These are phyloP conservation scores for Riparia riparia DNA, from an alignment of 2,113 vertebrate species.

Conservation along the genomic window DNA sequence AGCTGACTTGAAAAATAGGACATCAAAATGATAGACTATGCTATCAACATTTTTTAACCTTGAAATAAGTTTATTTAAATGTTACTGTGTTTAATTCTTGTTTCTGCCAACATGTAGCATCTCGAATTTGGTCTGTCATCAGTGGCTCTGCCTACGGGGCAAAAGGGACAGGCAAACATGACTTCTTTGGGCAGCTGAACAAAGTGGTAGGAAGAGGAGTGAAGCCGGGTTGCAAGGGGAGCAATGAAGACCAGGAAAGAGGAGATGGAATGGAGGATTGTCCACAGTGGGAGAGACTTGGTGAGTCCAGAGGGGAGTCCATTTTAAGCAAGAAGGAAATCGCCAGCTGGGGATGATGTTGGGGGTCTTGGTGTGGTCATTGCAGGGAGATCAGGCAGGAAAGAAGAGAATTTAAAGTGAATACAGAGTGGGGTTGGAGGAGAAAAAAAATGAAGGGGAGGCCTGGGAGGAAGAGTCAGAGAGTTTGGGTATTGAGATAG, in stretches of 20 bases:
- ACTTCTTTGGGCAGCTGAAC: not conserved
- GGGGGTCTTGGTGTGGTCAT: not conserved
- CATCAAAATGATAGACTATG: not conserved
- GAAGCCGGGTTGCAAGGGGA: not conserved
- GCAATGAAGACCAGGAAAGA: not conserved
- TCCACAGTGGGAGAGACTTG: not conserved
- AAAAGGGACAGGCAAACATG: not conserved
- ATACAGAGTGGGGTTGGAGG: not conserved
- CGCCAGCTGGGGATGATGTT: accelerated
- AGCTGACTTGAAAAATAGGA: not conserved
- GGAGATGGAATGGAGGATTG: not conserved
- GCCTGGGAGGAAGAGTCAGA: not conserved
- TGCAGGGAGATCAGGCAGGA: not conserved
- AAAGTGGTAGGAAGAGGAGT: not conserved
- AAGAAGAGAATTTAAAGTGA: not conserved
- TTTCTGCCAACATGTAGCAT: not conserved
- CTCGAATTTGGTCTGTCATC: not conserved
- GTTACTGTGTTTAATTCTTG: not conserved
- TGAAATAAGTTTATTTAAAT: not conserved
- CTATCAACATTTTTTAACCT: not conserved
- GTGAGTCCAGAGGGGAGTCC: not conserved
- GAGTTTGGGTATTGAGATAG: not conserved
- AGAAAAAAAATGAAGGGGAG: not conserved
- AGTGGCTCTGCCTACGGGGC: not conserved
- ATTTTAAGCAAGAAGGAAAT: not conserved